Base-by-base conservation (phyloP, 2,888 invertebrate genomes). In the Parasteatoda lunata region DNA sequence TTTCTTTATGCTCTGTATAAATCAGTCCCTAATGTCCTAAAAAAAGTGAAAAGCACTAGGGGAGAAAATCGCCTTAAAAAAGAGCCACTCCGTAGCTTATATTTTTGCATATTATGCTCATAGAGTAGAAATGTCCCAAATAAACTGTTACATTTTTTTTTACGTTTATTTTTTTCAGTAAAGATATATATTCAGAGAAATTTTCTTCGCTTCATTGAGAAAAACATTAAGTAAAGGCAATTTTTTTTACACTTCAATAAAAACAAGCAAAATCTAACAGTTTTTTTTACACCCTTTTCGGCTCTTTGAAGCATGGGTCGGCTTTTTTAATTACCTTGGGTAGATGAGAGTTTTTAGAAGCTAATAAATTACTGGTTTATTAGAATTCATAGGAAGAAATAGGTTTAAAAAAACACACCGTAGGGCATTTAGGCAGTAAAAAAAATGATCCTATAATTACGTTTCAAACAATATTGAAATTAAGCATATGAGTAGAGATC, bases 11-110 rank as follows among this genome's bases (percentile, higher is more conserved):
- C 9, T 45, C 47, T 64, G 75, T 75, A 76, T 79, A 85, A 85
- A 85, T 85, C 84, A 85, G 75, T 85, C 79, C 84, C 84, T 79
- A 85, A 85, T 79, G 84, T 85, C 75, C 76, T 75, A 64, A 79
- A 85, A 84, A 83, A 78, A 85, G 75, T 65, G 77, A 52, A 84
- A 72, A 77, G 77, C 84, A 84, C 79, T 76, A 79, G 79, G 84
- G 84, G 73, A 52, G 79, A 79, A 79, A 79, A 73, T 77, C 84
- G 45, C 49, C 65, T 11, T 59, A 66, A 73, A 81, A 81, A 78
- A 78, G 13, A 54, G 52, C 52, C 72, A 48, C 73, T 80, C 59
- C 52, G 73, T 73, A 52, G 84, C 72, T 77, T 71, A 65, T 77
- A 84, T 84, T 84, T 84, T 77, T 77, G 77, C 84, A 76, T 82